A percentile compares a stretch with the other conserved stretches of the same genome.
phyloP scores from a whole-genome alignment of 2,888 invertebrate genomes.

The Subacronicta megacephala region DNA sequence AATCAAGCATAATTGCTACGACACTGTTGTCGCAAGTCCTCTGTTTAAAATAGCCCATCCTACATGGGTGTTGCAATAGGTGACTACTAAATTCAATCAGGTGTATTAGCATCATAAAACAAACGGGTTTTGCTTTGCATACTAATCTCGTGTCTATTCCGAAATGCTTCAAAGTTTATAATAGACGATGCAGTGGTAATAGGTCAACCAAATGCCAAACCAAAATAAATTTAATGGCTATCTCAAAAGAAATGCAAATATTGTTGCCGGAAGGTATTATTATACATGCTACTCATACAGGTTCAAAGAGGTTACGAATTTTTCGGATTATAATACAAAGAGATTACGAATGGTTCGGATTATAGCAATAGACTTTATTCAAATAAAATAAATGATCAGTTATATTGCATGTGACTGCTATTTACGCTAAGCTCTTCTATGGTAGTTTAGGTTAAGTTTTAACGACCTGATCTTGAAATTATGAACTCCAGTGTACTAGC shows the following conservation, averaged over 20 bases:
- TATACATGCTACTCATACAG: neutral
- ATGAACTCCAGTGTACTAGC: no score
- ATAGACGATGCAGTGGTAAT: neutral
- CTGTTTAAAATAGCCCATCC: conserved; percentile 24
- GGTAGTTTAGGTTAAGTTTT: no score
- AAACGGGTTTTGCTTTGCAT: neutral
- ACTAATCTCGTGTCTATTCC: neutral
- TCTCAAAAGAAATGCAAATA: neutral
- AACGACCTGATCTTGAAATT: no score
- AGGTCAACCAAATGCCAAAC: neutral
- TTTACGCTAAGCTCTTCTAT: neutral
- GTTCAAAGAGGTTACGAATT: no score
- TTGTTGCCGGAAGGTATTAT: neutral
- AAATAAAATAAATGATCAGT: neutral
- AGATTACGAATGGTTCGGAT: no score
- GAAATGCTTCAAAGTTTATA: neutral
- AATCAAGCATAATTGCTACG: conserved; percentile 27
- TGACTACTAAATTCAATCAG: conserved; percentile 3
- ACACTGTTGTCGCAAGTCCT: conserved; percentile 9
- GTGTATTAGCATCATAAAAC: conserved; percentile 1
- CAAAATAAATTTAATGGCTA: neutral
- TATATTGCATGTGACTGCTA: neutral
- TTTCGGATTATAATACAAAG: no score
- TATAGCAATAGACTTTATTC: neutral
- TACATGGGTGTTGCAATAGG: conserved; percentile 6